Percentiles rank a stretch among this genome's conserved stretches.
Conservation (phyloP, 2,113 vertebrate species). For the Marmota monax region DNA sequence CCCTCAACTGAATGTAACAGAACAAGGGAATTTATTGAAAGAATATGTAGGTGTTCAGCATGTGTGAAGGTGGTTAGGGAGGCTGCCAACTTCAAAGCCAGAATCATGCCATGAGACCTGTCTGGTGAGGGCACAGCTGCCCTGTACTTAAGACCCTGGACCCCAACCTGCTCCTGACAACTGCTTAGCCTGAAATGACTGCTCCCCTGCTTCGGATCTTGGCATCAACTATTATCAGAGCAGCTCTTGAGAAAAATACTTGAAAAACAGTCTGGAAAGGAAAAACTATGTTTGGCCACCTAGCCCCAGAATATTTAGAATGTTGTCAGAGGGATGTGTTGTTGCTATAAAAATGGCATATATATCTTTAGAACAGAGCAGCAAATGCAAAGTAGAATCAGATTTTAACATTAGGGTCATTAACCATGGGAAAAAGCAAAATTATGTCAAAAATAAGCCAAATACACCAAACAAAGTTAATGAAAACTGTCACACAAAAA, state of each 20-base stretch:
- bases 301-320: background rate
- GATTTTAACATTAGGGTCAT: conserved; percentile 2
- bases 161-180: background rate
- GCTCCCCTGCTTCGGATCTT: background rate
- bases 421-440: background rate
- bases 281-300: background rate
- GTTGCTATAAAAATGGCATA: background rate
- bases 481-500: background rate
- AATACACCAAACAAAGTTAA: background rate
- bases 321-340: background rate
- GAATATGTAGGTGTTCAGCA: background rate
- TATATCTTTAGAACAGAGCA: background rate
- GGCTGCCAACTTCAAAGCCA: background rate
- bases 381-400: background rate
- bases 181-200: background rate
- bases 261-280: background rate
- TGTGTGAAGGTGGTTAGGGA: background rate
- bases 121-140: too few species aligned
- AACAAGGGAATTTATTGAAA: conserved; percentile 36
- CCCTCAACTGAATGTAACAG: too few species aligned
- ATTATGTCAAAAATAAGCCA: background rate
- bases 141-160: background rate
- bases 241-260: background rate
- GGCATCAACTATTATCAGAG: background rate
- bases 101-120: background rate